Conservation (phyloP, 2,888 invertebrate genomes). For the Morpho deidamia region DNA sequence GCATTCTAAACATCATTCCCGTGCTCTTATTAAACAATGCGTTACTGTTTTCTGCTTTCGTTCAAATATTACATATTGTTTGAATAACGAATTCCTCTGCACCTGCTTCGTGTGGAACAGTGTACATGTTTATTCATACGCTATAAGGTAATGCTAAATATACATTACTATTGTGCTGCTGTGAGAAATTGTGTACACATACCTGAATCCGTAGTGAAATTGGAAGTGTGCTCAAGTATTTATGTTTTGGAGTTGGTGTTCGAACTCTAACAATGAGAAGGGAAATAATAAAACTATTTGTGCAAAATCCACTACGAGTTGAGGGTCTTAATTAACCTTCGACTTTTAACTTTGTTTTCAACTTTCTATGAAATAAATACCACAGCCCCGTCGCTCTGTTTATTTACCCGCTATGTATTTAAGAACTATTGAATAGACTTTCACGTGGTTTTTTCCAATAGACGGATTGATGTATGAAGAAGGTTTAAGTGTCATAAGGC, state of each 20-base stretch:
- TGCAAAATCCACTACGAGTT: background rate
- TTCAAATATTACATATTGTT: constrained; percentile 45
- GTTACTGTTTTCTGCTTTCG: constrained; percentile 29
- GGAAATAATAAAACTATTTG: constrained; percentile 11
- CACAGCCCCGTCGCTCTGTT: too few relatives aligned
- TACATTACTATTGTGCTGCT: constrained; percentile 39
- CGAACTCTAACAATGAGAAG: constrained; percentile 22
- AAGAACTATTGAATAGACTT: too few relatives aligned
- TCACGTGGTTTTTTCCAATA: too few relatives aligned
- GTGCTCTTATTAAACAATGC: constrained; percentile 30
- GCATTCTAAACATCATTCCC: constrained; percentile 35
- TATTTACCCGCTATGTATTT: too few relatives aligned
- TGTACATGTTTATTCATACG: constrained; percentile 23
- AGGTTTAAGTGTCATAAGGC: too few relatives aligned
- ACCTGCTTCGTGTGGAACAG: constrained; percentile 33
- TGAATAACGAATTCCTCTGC: constrained; percentile 47
- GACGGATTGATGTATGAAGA: too few relatives aligned
- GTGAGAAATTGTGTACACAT: constrained; percentile 40
- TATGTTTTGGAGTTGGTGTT: constrained; percentile 26
- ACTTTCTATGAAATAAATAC: too few relatives aligned
- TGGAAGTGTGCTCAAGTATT: constrained; percentile 23
- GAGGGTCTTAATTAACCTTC: constrained; percentile 1
- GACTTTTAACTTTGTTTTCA: background rate
- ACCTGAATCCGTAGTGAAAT: constrained; percentile 38
- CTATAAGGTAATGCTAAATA: constrained; percentile 33